Evolutionary conservation across 2,113 vertebrate genomes (phyloP).

Genomic region (Castor canadensis): DNA sequence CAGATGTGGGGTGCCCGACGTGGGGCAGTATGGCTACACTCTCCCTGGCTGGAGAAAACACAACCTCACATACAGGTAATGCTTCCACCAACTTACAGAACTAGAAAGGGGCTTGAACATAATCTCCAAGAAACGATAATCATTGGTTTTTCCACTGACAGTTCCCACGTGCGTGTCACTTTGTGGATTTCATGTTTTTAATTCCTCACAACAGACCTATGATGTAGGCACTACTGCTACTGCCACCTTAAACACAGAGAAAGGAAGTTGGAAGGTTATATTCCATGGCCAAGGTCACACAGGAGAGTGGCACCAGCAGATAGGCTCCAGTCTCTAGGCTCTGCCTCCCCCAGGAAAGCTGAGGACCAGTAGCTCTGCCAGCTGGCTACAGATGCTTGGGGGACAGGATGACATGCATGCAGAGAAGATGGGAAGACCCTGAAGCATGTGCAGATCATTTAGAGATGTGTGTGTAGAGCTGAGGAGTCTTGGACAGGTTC

Average conservation of each 20-base stretch:
- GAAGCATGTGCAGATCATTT: not conserved
- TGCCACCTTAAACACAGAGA: not conserved
- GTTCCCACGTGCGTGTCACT: not conserved
- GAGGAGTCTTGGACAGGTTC: not conserved
- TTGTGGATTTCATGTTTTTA: not conserved
- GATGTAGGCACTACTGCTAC: too few species aligned
- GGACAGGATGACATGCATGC: not conserved
- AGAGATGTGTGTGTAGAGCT: not conserved
- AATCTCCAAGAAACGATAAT: not conserved
- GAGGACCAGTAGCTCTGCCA: not conserved
- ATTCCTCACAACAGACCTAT: not conserved
- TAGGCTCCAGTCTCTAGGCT: not conserved
- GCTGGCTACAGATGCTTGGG: not conserved
- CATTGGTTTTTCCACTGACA: not conserved
- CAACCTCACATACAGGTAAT: conserved; percentile 87
- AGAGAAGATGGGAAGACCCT: not conserved
- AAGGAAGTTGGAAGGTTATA: not conserved
- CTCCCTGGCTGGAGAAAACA: conserved; percentile 84
- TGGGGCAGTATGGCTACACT: conserved; percentile 82
- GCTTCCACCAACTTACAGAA: not conserved
- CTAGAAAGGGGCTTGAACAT: too few species aligned
- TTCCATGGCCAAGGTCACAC: not conserved
- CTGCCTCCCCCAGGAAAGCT: too few species aligned
- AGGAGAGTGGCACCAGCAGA: not conserved
- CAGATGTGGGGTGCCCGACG: conserved; percentile 85